phyloP scores from a whole-genome alignment of 2,888 invertebrate genomes.

The Cosmorhoe ocellata region DNA sequence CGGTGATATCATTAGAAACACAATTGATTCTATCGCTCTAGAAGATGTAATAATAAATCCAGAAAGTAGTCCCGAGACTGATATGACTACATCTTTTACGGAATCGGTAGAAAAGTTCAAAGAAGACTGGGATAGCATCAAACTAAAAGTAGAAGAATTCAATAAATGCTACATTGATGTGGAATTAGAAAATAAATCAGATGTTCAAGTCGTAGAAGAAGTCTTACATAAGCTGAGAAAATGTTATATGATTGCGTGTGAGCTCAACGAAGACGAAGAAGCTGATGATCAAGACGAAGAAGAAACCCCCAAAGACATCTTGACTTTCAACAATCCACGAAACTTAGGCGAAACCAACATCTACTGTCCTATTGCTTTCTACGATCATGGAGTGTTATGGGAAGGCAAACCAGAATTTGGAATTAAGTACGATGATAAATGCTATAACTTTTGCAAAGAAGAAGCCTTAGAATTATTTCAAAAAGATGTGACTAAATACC shows the following conservation, averaged over 20 bases:
- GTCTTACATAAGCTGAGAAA: conserved; percentile 58
- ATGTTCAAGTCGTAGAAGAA: conserved; percentile 63
- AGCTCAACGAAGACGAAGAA: conserved; percentile 51
- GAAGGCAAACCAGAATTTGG: conserved; percentile 82
- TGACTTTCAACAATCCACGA: conserved; percentile 55
- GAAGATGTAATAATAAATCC: conserved; percentile 35
- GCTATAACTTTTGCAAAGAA: conserved; percentile 79
- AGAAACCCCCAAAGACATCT: conserved; percentile 45
- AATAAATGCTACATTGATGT: conserved; percentile 64
- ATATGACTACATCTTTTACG: conserved; percentile 42
- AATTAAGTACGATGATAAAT: conserved; percentile 76
- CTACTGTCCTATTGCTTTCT: conserved; percentile 85
- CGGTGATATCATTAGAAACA: conserved; percentile 39
- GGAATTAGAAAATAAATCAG: conserved; percentile 71
- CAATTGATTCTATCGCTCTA: conserved; percentile 30
- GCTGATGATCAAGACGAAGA: conserved; percentile 46
- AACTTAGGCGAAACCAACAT: conserved; percentile 81
- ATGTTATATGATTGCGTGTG: conserved; percentile 54
- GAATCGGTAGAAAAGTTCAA: conserved; percentile 60
- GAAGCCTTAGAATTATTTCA: conserved; percentile 75
- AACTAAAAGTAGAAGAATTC: conserved; percentile 66
- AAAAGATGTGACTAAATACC: conserved; percentile 72
- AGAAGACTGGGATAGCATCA: conserved; percentile 66
- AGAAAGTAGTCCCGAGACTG: conserved; percentile 35
- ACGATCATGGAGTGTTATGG: conserved; percentile 79